Evolutionary conservation across 2,797 vertebrate genomes (phyloP).

Genomic region (Epinephelus malabaricus): DNA sequence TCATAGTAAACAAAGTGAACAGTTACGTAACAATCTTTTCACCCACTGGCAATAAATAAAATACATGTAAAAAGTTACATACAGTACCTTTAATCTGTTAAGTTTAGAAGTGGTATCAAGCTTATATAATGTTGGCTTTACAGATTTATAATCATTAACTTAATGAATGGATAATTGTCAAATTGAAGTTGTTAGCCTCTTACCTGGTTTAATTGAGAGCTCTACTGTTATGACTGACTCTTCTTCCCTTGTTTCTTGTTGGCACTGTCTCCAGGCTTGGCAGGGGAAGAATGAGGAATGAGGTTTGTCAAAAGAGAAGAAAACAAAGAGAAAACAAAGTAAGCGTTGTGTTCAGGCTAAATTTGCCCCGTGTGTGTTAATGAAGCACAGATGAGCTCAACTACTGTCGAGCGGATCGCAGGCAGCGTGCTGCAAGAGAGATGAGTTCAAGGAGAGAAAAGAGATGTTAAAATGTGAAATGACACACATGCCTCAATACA

Average conservation of each 20-base stretch:
- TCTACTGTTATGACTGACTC: constrained; percentile 91
- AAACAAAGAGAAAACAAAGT: constrained; percentile 1
- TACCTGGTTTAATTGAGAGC: constrained; percentile 71
- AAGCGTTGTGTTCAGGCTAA: neutral
- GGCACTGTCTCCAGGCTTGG: constrained; percentile 87
- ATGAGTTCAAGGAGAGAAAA: constrained; percentile 12
- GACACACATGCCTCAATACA: constrained; percentile 2
- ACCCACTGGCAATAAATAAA: no score
- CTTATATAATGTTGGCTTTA: neutral
- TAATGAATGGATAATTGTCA: neutral
- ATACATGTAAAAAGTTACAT: no score
- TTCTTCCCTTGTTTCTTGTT: constrained; percentile 94
- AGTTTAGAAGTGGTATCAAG: no score
- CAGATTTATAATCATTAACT: neutral
- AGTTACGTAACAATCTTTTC: no score
- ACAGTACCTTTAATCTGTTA: no score
- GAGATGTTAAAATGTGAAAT: neutral
- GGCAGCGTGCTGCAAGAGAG: constrained; percentile 64
- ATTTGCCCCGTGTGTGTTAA: neutral
- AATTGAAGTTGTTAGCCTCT: neutral
- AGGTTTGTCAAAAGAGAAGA: constrained; percentile 4
- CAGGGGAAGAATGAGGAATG: neutral
- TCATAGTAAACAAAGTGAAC: no score
- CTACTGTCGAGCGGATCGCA: constrained; percentile 22
- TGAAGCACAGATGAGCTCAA: constrained; percentile 30